Percentiles rank a stretch among this genome's conserved stretches.
Evolutionary conservation across 2,888 invertebrate species (phyloP).

Genomic region (Drosophila crucigera): DNA sequence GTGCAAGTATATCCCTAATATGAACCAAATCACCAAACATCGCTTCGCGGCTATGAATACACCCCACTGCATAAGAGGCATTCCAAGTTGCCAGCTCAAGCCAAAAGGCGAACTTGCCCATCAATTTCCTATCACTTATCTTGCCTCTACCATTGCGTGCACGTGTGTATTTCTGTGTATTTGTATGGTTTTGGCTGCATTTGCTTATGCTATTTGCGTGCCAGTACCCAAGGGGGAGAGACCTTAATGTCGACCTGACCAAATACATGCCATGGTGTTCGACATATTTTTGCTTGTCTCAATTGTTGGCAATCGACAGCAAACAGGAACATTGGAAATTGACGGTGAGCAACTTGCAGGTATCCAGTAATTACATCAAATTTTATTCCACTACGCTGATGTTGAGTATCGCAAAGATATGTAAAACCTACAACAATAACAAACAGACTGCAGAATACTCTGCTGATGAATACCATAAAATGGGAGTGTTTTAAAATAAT

Average conservation of each 20-base stretch:
- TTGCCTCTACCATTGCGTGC: conserved; percentile 42
- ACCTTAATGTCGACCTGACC: neutral
- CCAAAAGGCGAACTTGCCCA: conserved; percentile 45
- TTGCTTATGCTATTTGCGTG: conserved; percentile 67
- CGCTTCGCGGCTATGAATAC: conserved; percentile 45
- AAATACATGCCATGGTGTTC: conserved; percentile 9
- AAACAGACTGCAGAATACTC: neutral
- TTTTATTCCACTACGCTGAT: neutral
- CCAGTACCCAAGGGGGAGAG: conserved; percentile 27
- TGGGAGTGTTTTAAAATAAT: neutral
- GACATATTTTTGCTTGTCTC: conserved; percentile 32
- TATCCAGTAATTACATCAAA: neutral
- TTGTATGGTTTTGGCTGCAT: conserved; percentile 54
- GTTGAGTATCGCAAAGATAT: neutral
- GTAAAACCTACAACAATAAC: neutral
- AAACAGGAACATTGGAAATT: neutral
- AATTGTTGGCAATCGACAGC: conserved; percentile 16
- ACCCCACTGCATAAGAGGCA: conserved; percentile 35
- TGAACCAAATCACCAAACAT: conserved; percentile 19
- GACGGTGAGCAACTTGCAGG: neutral
- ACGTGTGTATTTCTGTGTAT: conserved; percentile 29
- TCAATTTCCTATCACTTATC: conserved; percentile 75
- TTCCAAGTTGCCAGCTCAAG: conserved; percentile 25
- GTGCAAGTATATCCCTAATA: conserved; percentile 30
- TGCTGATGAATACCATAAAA: neutral